phyloP scores from a whole-genome alignment of 2,113 vertebrate genomes.

The Amphiprion percula region DNA sequence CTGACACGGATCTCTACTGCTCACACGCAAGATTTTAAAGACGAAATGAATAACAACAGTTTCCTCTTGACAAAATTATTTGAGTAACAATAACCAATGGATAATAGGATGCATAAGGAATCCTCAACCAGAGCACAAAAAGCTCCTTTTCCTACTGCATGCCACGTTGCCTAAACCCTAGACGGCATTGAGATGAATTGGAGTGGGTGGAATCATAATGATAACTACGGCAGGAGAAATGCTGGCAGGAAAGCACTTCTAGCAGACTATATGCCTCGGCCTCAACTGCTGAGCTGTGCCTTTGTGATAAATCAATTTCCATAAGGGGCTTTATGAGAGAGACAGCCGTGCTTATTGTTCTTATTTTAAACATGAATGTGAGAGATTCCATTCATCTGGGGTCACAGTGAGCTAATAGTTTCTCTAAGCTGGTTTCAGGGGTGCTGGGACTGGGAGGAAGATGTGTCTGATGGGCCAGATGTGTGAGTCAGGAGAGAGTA shows the following conservation, averaged over 20 bases:
- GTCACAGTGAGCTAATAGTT: constrained; percentile 65
- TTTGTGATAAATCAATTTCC: constrained; percentile 78
- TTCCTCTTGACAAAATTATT: constrained; percentile 50
- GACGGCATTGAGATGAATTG: constrained; percentile 61
- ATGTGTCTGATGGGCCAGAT: constrained; percentile 53
- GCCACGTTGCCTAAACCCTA: constrained; percentile 55
- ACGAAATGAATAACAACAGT: constrained; percentile 24
- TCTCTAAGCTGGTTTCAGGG: constrained; percentile 62
- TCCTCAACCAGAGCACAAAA: constrained; percentile 44
- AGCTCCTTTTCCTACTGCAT: constrained; percentile 35
- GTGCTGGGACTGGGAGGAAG: constrained; percentile 43
- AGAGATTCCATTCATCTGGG: constrained; percentile 68
- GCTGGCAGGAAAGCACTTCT: constrained; percentile 57
- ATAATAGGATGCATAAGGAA: constrained; percentile 42
- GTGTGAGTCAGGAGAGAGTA: constrained; percentile 69
- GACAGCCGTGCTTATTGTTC: constrained; percentile 75
- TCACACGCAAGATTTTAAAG: constrained; percentile 15
- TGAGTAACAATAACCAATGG: constrained; percentile 42
- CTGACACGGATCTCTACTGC: constrained; percentile 14
- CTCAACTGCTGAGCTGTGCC: constrained; percentile 56
- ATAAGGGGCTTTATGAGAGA: constrained; percentile 75
- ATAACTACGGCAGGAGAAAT: constrained; percentile 57
- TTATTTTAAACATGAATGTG: constrained; percentile 75
- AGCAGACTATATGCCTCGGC: constrained; percentile 47
- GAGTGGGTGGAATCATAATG: constrained; percentile 74